Evolutionary conservation across 2,797 vertebrate species (phyloP).

Genomic region (Vireo griseus): DNA sequence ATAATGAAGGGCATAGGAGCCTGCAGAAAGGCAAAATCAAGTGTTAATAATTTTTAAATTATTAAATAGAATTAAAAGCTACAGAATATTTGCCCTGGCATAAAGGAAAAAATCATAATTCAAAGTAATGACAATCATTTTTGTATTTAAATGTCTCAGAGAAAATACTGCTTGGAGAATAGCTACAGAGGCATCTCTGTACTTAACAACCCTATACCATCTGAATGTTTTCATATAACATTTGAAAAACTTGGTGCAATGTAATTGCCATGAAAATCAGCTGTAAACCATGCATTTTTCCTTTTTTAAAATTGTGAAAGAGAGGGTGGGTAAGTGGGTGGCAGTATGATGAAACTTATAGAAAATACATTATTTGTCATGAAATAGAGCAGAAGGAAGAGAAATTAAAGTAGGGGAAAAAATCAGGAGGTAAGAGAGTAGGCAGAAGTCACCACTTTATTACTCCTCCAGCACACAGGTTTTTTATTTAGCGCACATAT

Average conservation of each 20-base stretch:
- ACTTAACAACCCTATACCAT: background rate
- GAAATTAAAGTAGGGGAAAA: conserved; percentile 10
- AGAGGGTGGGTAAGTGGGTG: conserved; percentile 60
- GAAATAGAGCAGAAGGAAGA: conserved; percentile 43
- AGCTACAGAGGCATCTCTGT: background rate
- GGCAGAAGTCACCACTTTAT: conserved; percentile 39
- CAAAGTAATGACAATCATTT: background rate
- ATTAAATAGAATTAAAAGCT: conserved; percentile 28
- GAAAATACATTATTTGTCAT: conserved; percentile 50
- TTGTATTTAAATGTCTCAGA: background rate
- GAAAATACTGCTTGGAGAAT: background rate
- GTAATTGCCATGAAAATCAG: conserved; percentile 38
- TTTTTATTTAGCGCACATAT: conserved; percentile 10
- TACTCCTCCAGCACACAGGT: conserved; percentile 20
- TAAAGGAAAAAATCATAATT: background rate
- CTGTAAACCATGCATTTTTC: conserved; percentile 50
- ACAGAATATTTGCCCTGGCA: background rate
- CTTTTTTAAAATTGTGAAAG: conserved; percentile 64
- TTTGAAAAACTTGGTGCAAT: background rate
- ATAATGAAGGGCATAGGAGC: background rate
- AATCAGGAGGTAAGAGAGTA: conserved; percentile 22
- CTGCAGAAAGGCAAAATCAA: background rate
- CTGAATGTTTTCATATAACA: conserved; percentile 8
- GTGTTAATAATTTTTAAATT: conserved; percentile 5
- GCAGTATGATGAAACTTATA: conserved; percentile 43